Base-by-base conservation (phyloP, 2,888 invertebrate genomes). In the Ectobius pallidus region DNA sequence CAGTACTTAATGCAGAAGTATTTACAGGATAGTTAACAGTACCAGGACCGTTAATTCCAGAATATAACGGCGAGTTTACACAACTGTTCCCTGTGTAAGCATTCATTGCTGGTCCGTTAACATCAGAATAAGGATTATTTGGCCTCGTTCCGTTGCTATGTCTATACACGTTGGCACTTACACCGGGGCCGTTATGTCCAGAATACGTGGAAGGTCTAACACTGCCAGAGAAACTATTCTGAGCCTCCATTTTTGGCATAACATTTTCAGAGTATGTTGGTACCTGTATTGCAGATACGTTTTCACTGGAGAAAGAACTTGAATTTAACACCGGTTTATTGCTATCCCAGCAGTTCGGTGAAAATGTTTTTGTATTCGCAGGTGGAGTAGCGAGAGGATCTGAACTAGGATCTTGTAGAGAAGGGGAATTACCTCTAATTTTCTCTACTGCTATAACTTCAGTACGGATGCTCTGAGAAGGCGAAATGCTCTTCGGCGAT, bases 181-280 rank as follows among this genome's bases (percentile, higher is more conserved):
- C 11, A 9, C 2, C 52, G 2, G 52, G 22, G 3, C 6, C 52
- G 11, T 52, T 52, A 52, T 25, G 7, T 16, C 30, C 16, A 58
- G 30, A 30, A 30, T 30, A 58, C n/a, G n/a, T n/a, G n/a, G n/a
- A n/a, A n/a, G n/a, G n/a, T n/a, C n/a, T n/a, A n/a, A n/a, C n/a
- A n/a, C n/a, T n/a, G n/a, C n/a, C n/a, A n/a, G 30, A 3, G 16
- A 30, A 30, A 27, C 14, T 58, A 58, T 30, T 25, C 30, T 20
- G 16, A n/a, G n/a, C n/a, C n/a, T 34, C 34, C 34, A 34, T 34
- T 11, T 34, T 6, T 34, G 34, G 34, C 34, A 6, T 34, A 34
- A 34, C 34, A 34, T 34, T 58, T 16, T n/a, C 58, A 58, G 58
- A 58, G n/a, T 25, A 58, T 58, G 14, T 30, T n/a, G 58, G 58